A percentile compares a stretch with the other conserved stretches of the same genome.
Conservation (phyloP, 2,888 invertebrate genomes). For the Agriopis leucophaearia region DNA sequence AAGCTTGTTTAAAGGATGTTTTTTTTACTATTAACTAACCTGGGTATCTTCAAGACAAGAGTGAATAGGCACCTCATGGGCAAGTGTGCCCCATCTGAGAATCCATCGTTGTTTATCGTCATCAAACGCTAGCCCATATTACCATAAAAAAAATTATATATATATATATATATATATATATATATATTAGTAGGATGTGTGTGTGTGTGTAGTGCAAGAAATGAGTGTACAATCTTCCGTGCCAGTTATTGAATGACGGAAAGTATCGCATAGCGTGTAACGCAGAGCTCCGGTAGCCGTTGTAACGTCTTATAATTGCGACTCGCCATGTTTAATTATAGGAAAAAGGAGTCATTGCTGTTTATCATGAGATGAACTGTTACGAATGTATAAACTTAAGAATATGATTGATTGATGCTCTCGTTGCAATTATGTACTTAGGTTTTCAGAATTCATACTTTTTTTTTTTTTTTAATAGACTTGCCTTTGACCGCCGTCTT, state of each 20-base stretch:
- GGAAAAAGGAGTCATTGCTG: slow-evolving; percentile 81
- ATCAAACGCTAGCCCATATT: too few relatives aligned
- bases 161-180: too few relatives aligned
- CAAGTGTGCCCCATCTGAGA: too few relatives aligned
- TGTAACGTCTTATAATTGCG: slow-evolving; percentile 82
- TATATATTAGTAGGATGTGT: too few relatives aligned
- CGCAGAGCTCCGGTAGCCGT: slow-evolving; percentile 73
- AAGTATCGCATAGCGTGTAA: slow-evolving; percentile 76
- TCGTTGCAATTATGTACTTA: slow-evolving; percentile 49
- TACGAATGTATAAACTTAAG: slow-evolving; percentile 74
- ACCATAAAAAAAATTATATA: too few relatives aligned
- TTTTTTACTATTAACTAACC: too few relatives aligned
- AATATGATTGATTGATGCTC: slow-evolving; percentile 69
- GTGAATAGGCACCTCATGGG: too few relatives aligned
- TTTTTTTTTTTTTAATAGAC: too few relatives aligned
- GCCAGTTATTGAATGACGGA: slow-evolving; percentile 70
- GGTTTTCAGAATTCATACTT: not conserved
- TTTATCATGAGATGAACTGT: slow-evolving; percentile 85
- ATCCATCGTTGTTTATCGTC: too few relatives aligned
- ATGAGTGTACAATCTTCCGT: not conserved
- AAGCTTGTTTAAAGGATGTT: too few relatives aligned
- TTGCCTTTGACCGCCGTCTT: too few relatives aligned
- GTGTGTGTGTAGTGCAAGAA: not conserved
- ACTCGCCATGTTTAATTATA: slow-evolving; percentile 83
- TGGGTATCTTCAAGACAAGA: too few relatives aligned